A percentile compares a stretch with the other conserved stretches of the same genome.
Evolutionary conservation across 2,113 vertebrate genomes (phyloP).

Genomic region (Microcebus ravelobensis): DNA sequence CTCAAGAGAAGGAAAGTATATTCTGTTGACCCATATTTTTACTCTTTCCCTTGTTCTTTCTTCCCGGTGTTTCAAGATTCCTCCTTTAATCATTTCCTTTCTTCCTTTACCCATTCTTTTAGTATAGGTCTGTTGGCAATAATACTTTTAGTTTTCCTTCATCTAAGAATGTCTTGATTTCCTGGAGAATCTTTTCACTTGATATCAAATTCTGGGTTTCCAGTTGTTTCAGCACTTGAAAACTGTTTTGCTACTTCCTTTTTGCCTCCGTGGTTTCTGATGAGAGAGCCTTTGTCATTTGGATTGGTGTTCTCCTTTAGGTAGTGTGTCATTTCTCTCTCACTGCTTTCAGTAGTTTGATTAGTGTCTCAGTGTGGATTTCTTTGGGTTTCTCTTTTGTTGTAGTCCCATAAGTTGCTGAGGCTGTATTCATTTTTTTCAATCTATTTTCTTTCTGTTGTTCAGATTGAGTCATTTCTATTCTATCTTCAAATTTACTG

Average conservation of each 20-base stretch:
- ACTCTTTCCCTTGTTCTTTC: background rate
- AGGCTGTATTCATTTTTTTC: background rate
- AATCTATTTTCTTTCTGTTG: background rate
- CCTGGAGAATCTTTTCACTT: slow-evolving; percentile 17
- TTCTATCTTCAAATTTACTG: slow-evolving; percentile 2
- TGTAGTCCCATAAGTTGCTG: background rate
- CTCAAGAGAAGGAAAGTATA: background rate
- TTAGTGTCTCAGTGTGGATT: background rate
- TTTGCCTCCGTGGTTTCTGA: background rate
- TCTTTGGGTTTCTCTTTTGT: slow-evolving; percentile 30
- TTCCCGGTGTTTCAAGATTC: background rate
- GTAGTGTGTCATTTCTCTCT: background rate
- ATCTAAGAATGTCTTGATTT: slow-evolving; percentile 44
- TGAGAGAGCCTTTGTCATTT: background rate
- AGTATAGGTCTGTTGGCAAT: background rate
- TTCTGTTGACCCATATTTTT: background rate
- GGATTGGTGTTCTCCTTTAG: slow-evolving; percentile 35
- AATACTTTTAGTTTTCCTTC: slow-evolving; percentile 27
- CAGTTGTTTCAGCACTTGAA: slow-evolving; percentile 40
- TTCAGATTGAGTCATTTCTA: background rate
- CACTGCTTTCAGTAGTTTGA: slow-evolving; percentile 10
- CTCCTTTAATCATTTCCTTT: slow-evolving; percentile 21
- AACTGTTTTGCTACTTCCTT: slow-evolving; percentile 31
- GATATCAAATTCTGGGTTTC: background rate
- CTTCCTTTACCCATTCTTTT: background rate